Percentiles rank a stretch among this genome's conserved stretches.
Evolutionary conservation across 2,888 invertebrate genomes (phyloP).

Genomic region (Andrena haemorrhoa): DNA sequence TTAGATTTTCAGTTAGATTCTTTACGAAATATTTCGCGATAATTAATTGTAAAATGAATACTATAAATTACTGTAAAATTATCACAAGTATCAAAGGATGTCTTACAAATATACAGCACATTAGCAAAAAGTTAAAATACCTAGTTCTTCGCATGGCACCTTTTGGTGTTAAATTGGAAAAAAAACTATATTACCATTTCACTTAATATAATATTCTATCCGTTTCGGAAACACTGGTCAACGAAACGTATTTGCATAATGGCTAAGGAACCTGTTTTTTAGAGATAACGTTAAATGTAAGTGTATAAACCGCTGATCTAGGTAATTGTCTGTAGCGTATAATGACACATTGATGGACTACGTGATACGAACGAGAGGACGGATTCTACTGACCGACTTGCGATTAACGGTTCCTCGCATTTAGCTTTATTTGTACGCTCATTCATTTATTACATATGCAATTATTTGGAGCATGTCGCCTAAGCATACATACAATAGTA

Average conservation of each 20-base stretch:
- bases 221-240: no score
- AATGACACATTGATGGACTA: neutral
- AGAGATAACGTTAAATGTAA: neutral
- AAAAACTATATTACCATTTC: no score
- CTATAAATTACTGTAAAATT: neutral
- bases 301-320: neutral
- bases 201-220: no score
- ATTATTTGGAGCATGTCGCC: conserved; percentile 7
- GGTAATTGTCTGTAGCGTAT: neutral
- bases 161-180: neutral
- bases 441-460: conserved; percentile 10
- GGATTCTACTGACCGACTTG: conserved; percentile 22
- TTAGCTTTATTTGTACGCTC: conserved; percentile 21
- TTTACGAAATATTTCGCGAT: neutral
- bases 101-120: no score
- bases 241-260: no score
- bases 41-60: neutral
- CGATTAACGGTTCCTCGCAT: conserved; percentile 27
- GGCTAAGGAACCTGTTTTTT: neutral
- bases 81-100: neutral
- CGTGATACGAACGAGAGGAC: conserved; percentile 11
- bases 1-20: neutral
- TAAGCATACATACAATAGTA: conserved; percentile 4
- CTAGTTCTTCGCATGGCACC: neutral
- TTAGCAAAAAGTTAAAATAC: neutral